Evolutionary conservation across 1,140 invertebrate genomes (phyloP).

Genomic region (Rhyacophila brunnea): DNA sequence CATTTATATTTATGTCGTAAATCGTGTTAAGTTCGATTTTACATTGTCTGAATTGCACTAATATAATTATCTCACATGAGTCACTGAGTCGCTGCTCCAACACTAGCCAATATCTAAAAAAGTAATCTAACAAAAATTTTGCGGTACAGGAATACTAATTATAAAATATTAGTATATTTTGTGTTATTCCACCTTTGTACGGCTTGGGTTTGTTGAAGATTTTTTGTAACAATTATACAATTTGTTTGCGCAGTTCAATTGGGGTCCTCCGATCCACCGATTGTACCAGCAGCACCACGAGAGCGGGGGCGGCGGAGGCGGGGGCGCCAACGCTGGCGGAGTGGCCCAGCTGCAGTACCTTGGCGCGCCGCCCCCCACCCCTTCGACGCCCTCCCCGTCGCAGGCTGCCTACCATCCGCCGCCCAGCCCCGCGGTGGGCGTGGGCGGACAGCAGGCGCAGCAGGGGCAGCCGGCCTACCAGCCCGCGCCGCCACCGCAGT

Average conservation of each 20-base stretch:
- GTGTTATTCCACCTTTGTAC: neutral
- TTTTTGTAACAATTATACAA: no score
- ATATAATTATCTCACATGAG: no score
- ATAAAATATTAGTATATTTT: no score
- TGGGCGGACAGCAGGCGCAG: constrained; percentile 39
- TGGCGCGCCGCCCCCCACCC: constrained; percentile 44
- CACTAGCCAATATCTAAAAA: no score
- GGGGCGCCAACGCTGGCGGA: constrained; percentile 34
- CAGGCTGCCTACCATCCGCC: constrained; percentile 33
- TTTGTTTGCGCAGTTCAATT: no score
- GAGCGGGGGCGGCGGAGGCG: constrained; percentile 38
- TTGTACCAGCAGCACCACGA: constrained; percentile 41
- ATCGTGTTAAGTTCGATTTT: no score
- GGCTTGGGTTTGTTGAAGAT: neutral
- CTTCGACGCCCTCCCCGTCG: constrained; percentile 49
- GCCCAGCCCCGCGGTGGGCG: constrained; percentile 35
- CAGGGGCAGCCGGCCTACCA: constrained; percentile 43
- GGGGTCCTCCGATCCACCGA: constrained; percentile 41
- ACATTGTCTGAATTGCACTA: no score
- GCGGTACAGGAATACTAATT: no score
- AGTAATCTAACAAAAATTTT: no score
- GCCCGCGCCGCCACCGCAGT: constrained; percentile 40
- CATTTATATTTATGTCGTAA: no score
- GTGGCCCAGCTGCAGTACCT: constrained; percentile 34
- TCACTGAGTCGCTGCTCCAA: no score